Base-by-base conservation (phyloP, 2,888 invertebrate species). In the Troilus luridus region DNA sequence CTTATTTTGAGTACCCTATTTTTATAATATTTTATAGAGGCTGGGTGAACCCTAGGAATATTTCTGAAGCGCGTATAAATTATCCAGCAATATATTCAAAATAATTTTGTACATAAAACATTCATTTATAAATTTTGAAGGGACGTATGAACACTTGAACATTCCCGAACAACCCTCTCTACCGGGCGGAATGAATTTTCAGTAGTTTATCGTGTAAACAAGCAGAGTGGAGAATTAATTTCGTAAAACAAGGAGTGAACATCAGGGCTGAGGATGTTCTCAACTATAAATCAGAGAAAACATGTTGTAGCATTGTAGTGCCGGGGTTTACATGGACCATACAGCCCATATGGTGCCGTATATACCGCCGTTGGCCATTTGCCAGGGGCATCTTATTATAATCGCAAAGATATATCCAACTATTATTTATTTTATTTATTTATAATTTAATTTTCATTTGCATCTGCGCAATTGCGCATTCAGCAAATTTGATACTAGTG, bases 261-360 rank as follows among this genome's bases (percentile, higher is more conserved):
- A 58, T 56, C n/a, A 9, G 85, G n/a, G n/a, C 17, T 56, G 85
- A n/a, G 56, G 85, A 58, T 21, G 56, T 21, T 0, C n/a, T 58
- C 21, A 56, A 85, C 85, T 85, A 85, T 85, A 85, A 85, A 85
- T 85, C 85, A 85, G 85, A 56, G 85, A 85, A 85, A 85, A 85
- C 85, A 85, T 41, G 85, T 56, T 85, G 85, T 85, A 54, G 11
- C 85, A 85, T 58, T 85, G 85, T 85, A 85, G 85, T 56, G 56
- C 12, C 56, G 85, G 41, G 85, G 19, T 56, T 56, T 56, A 85
- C 85, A 56, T n/a, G 85, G 10, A 11, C 85, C 56, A 85, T 85
- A 85, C 54, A 56, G n/a, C 6, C 85, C 85, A 85, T 85, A 85
- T 85, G 85, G 14, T 85, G 85, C 85, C 41, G 1, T 77, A 77